A percentile compares a stretch with the other conserved stretches of the same genome.
Conservation (phyloP, 2,113 vertebrate genomes). For the Erinaceus europaeus region DNA sequence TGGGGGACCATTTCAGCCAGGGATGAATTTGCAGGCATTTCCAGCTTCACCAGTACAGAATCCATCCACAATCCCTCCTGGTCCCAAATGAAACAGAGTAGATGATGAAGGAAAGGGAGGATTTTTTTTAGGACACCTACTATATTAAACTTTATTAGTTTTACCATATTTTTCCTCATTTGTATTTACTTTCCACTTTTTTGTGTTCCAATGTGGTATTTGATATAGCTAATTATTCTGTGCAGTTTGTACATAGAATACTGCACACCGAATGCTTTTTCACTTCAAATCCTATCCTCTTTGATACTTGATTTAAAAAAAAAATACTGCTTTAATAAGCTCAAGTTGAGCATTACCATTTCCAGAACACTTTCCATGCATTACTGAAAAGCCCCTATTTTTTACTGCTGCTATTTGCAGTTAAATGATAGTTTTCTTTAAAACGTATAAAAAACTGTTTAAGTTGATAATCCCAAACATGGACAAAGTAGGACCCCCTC, state of each 20-base stretch:
- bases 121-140: conserved; percentile 50
- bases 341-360: conserved; percentile 66
- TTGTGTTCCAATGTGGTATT: conserved; percentile 49
- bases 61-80: conserved; percentile 73
- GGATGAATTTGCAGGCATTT: conserved; percentile 73
- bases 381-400: conserved; percentile 53
- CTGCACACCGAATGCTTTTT: conserved; percentile 71
- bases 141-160: conserved; percentile 52
- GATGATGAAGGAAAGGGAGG: conserved; percentile 36
- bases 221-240: conserved; percentile 57
- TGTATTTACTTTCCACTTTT: conserved; percentile 52
- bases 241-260: conserved; percentile 67
- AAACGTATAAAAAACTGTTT: conserved; percentile 48
- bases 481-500: conserved; percentile 20
- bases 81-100: conserved; percentile 75
- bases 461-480: conserved; percentile 43
- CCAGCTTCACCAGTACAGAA: conserved; percentile 71
- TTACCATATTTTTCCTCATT: conserved; percentile 25
- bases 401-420: conserved; percentile 58
- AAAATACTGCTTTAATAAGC: conserved; percentile 74
- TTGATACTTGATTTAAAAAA: conserved; percentile 78
- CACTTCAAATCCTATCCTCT: conserved; percentile 76
- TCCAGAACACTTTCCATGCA: conserved; percentile 53
- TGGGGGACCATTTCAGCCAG: conserved; percentile 71
- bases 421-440: conserved; percentile 51